These are phyloP conservation scores for Limnephilus auricula DNA, from an alignment of 2,888 invertebrate genomes.

Conservation along the genomic window DNA sequence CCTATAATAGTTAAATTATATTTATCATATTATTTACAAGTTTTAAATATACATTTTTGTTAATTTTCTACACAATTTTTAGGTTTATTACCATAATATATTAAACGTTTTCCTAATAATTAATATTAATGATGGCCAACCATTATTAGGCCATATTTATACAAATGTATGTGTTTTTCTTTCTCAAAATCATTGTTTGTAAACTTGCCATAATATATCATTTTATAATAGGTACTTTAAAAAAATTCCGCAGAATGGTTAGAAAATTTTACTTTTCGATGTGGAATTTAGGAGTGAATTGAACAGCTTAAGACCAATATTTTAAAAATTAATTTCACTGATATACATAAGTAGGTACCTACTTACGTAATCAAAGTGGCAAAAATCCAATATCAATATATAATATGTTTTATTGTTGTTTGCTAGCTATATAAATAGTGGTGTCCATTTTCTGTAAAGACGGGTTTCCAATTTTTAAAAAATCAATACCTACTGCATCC, in stretches of 20 bases:
- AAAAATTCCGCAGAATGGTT: neutral
- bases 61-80: neutral
- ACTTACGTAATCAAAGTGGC: no score
- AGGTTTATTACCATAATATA: neutral
- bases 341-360: neutral
- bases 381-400: no score
- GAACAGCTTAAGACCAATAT: neutral
- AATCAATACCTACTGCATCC: neutral
- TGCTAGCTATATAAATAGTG: neutral
- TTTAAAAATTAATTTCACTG: neutral
- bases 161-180: neutral
- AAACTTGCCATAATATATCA: neutral
- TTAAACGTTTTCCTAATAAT: neutral
- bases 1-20: constrained; percentile 33
- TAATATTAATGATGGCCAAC: neutral
- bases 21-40: constrained; percentile 11
- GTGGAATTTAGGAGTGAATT: neutral
- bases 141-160: neutral
- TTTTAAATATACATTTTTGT: constrained; percentile 16
- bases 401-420: neutral
- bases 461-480: neutral
- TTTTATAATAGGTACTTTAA: neutral
- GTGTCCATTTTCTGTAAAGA: neutral
- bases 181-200: neutral
- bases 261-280: neutral